Evolutionary conservation across 2,113 vertebrate species (phyloP).

Genomic region (Engystomops pustulosus): DNA sequence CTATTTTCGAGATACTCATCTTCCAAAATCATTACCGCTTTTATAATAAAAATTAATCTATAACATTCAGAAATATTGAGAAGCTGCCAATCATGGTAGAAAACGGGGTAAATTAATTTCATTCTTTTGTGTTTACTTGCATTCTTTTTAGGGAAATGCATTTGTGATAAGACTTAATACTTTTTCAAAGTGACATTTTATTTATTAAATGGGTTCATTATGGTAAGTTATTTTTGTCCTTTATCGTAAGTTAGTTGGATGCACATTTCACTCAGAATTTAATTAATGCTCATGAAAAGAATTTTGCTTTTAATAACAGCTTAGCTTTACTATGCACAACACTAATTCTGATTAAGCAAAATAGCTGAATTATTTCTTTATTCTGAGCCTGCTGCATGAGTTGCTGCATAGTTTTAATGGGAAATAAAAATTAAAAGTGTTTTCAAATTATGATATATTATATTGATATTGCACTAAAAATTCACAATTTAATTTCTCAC

Average conservation of each 20-base stretch:
- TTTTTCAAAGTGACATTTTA: constrained; percentile 50
- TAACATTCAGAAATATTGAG: constrained; percentile 45
- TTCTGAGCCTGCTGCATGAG: not conserved
- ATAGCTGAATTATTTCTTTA: not conserved
- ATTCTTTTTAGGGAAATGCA: constrained; percentile 43
- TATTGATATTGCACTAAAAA: too few species aligned
- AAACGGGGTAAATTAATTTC: constrained; percentile 35
- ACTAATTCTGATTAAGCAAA: constrained; percentile 26
- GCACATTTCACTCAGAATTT: constrained; percentile 32
- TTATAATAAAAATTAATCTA: constrained; percentile 41
- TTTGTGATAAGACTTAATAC: constrained; percentile 46
- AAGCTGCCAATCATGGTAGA: constrained; percentile 20
- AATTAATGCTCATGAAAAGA: constrained; percentile 36
- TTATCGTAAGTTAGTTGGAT: constrained; percentile 32
- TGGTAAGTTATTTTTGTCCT: constrained; percentile 23
- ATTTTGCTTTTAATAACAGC: constrained; percentile 23
- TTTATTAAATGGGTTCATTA: constrained; percentile 40
- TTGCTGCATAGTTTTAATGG: not conserved
- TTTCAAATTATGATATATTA: too few species aligned
- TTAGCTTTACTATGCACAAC: constrained; percentile 1
- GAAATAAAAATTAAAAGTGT: not conserved
- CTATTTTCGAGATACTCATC: constrained; percentile 23
- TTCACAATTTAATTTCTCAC: too few species aligned
- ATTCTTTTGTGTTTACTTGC: constrained; percentile 43
- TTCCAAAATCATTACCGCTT: constrained; percentile 15